Percentiles rank a stretch among this genome's conserved stretches.
Conservation (phyloP, 2,797 vertebrate species). For the Allobates femoralis region DNA sequence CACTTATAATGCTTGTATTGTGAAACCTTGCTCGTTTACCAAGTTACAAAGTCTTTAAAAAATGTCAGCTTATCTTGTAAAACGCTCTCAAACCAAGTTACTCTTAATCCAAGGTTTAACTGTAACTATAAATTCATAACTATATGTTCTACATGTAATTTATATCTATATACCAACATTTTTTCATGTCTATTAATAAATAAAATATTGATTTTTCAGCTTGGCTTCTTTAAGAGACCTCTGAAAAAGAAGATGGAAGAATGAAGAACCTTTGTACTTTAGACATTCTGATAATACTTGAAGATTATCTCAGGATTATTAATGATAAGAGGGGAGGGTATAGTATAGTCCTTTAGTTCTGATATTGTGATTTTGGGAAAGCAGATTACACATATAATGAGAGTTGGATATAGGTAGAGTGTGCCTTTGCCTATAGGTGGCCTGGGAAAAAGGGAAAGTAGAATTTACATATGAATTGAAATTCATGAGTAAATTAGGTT, state of each 20-base stretch:
- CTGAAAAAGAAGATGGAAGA: slow-evolving; percentile 90
- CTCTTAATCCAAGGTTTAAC: no score
- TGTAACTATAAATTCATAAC: no score
- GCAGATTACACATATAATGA: background rate
- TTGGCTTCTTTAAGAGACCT: slow-evolving; percentile 97
- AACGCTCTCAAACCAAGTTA: no score
- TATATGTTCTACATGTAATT: no score
- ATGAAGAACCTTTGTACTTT: background rate
- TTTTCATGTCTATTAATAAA: background rate
- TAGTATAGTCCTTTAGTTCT: background rate
- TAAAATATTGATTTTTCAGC: slow-evolving; percentile 72
- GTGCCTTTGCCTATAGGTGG: background rate
- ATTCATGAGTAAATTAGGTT: background rate
- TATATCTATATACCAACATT: no score
- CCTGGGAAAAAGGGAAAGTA: background rate
- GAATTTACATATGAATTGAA: background rate
- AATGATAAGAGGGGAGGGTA: background rate
- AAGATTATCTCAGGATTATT: slow-evolving; percentile 21
- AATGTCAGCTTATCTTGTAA: no score
- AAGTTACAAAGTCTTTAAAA: no score
- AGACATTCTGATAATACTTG: slow-evolving; percentile 46
- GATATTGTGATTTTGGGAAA: background rate
- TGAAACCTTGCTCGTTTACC: no score
- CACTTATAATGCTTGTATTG: no score
- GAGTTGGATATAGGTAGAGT: background rate